Evolutionary conservation across 1,140 invertebrate genomes (phyloP), one percentile per base, ranked within the genome.

Genomic region (Brachionus angularis): DNA sequence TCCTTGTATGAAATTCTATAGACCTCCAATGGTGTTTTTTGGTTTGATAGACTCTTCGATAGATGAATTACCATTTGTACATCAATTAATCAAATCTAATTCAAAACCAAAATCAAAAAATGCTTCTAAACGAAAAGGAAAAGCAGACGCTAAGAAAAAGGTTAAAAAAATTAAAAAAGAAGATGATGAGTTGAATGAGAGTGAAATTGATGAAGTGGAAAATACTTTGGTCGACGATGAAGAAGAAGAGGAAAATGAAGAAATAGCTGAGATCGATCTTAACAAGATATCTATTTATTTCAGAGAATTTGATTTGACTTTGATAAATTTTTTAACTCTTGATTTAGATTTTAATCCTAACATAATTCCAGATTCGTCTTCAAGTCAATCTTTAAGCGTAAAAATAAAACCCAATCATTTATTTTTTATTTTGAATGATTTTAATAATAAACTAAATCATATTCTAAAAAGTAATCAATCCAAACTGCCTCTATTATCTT

Each of bases 1-100:
- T 5, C 21, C 62, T 33, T 47, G 18, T 14, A 46, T 67, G 42
- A 67, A 50, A 12, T 50, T 47, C 5, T 67, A 67, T 36, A 39
- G 62, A 5, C 62, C 62, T 10, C 62, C 62, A n/a, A 46, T 67
- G 62, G 62, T 50, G 8, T 39, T 67, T 46, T 67, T 67, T 50
- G 62, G 62, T 23, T 12, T 67, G 2, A 50, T 46, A 25, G 62
- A 67, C 31, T 67, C 62, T 34, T 67, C 62, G 14, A 27, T 50
- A 5, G 62, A 50, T 50, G 62, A 67, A 46, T 21, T 46, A 7
- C 62, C 62, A 31, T 50, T 29, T 16, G 25, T 46, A 14, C 62
- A 50, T 16, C 62, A 67, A 50, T 67, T 46, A 47, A 23, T 50
- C 0, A 46, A 67, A 31, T 10, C 39, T 42, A 16, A 42, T 10